Conservation (phyloP, 1,140 invertebrate species). For the Wasmannia auropunctata region DNA sequence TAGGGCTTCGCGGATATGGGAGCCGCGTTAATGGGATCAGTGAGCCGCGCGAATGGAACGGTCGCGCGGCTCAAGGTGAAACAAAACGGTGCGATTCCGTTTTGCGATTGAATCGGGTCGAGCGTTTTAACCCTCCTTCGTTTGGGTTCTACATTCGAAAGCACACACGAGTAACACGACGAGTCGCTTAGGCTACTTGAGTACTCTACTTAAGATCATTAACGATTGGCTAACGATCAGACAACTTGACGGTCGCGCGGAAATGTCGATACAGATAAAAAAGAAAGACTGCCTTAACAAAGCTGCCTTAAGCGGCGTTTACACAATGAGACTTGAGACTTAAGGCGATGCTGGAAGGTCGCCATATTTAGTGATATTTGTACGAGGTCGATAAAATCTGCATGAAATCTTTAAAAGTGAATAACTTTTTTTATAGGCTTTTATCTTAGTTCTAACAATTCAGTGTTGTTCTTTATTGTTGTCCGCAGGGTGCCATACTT, state of each 20-base stretch:
- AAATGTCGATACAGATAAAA: background rate
- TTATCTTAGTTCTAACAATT: no score
- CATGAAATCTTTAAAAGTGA: no score
- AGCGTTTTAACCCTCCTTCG: background rate
- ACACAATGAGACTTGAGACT: no score
- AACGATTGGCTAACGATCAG: background rate
- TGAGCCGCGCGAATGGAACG: conserved; percentile 58
- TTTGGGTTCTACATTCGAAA: background rate
- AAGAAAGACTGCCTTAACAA: background rate
- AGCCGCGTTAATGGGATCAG: conserved; percentile 81
- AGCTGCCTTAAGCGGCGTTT: no score
- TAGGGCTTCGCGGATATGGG: conserved; percentile 80
- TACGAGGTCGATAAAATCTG: no score
- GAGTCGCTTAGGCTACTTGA: background rate
- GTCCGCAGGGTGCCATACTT: no score
- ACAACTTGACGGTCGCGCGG: background rate
- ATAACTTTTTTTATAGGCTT: no score
- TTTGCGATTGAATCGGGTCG: conserved; percentile 36
- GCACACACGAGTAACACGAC: background rate
- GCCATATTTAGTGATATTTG: no score
- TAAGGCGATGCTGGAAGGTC: no score
- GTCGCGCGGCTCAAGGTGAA: conserved; percentile 47
- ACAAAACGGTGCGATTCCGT: conserved; percentile 52
- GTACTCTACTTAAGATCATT: no score
- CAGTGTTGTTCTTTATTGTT: no score